These are phyloP conservation scores for Piprites chloris DNA, from an alignment of 2,113 vertebrate species.

Conservation along the genomic window DNA sequence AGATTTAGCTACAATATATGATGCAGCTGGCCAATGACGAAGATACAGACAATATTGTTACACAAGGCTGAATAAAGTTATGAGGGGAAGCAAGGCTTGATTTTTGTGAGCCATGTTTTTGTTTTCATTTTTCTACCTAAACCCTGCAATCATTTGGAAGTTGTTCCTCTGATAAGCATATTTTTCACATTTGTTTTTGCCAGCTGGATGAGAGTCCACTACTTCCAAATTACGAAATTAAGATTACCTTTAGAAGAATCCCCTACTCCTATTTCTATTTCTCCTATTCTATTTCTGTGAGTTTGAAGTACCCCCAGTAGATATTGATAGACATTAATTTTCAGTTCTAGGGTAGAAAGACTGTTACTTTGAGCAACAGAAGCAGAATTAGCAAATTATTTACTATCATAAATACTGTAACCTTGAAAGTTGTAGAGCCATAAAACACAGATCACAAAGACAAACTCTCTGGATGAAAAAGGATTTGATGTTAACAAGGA, in stretches of 20 bases:
- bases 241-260: not conserved
- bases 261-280: not conserved
- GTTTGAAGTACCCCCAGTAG: not conserved
- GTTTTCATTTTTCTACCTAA: not conserved
- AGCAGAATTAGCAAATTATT: constrained; percentile 42
- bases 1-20: not conserved
- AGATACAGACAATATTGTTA: not conserved
- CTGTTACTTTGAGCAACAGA: not conserved
- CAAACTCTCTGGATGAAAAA: constrained; percentile 44
- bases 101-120: not conserved
- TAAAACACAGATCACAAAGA: constrained; percentile 43
- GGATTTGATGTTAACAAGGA: not conserved
- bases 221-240: not conserved
- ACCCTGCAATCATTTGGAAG: not conserved
- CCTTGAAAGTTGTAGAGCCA: constrained; percentile 49
- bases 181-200: not conserved
- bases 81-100: fast-evolving
- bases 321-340: not conserved
- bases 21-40: not conserved
- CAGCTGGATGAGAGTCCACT: not conserved
- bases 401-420: constrained; percentile 26
- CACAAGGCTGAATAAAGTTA: not conserved
- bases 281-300: not conserved
- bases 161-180: fast-evolving
- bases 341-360: not conserved